Conservation (phyloP, 2,797 vertebrate species). For the Setipinna tenuifilis region DNA sequence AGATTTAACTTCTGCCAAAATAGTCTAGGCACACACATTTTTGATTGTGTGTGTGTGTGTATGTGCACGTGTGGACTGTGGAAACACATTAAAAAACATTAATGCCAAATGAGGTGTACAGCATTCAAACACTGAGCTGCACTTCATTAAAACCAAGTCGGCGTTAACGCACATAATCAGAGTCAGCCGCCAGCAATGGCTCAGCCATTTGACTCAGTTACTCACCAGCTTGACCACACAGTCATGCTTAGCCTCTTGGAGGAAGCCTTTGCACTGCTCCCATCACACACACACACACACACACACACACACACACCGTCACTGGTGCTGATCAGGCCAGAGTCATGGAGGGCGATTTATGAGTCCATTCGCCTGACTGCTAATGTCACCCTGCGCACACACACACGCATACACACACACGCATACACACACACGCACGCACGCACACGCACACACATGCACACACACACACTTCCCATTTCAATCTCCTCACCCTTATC, state of each 20-base stretch:
- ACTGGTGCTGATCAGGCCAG: neutral
- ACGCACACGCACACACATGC: no score
- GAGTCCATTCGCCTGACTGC: neutral
- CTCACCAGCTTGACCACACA: neutral
- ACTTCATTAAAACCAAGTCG: conserved; percentile 31
- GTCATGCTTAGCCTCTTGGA: neutral
- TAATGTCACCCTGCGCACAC: neutral
- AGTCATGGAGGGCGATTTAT: neutral
- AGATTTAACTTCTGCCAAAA: conserved; percentile 34
- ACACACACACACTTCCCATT: no score
- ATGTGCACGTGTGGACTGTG: conserved; percentile 14
- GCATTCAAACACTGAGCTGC: conserved; percentile 30
- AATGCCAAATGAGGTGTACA: conserved; percentile 33
- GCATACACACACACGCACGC: no score
- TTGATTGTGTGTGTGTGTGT: neutral
- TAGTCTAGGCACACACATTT: neutral
- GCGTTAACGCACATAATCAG: neutral
- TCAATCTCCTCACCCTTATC: no score
- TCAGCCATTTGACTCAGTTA: neutral
- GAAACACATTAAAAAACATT: conserved; percentile 39
- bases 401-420: neutral
- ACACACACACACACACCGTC: neutral
- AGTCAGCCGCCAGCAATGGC: neutral
- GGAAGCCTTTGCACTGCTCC: neutral
- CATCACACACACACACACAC: no score